phyloP scores from a whole-genome alignment of 2,113 vertebrate genomes.

The Setophaga petechia region DNA sequence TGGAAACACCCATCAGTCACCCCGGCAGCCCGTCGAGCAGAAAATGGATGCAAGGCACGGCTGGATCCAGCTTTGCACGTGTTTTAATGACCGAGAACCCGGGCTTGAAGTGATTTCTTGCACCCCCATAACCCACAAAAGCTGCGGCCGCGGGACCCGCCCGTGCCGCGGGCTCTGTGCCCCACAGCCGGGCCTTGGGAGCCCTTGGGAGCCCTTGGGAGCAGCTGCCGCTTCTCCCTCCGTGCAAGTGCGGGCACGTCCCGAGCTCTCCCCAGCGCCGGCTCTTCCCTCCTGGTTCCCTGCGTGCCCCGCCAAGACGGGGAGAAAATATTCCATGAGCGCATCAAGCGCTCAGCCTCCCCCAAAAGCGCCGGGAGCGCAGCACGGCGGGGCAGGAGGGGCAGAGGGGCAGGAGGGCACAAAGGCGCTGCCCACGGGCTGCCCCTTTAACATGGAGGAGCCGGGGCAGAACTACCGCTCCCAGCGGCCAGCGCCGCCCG shows the following conservation, averaged over 20 bases:
- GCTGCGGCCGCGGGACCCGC: background rate
- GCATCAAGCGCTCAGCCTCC: fast-evolving
- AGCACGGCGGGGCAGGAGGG: fast-evolving
- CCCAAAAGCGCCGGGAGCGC: fast-evolving
- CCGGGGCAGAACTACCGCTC: background rate
- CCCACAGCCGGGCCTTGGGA: background rate
- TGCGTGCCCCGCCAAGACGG: fast-evolving
- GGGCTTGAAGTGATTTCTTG: background rate
- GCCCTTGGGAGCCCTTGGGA: background rate
- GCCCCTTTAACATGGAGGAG: constrained; percentile 38
- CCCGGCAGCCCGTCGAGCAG: background rate
- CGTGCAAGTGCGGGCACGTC: background rate
- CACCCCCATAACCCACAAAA: fast-evolving
- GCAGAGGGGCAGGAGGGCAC: background rate
- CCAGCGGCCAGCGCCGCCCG: background rate
- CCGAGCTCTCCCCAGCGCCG: background rate
- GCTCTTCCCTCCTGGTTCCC: background rate
- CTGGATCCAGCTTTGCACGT: background rate
- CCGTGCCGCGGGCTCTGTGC: fast-evolving
- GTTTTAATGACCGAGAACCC: background rate
- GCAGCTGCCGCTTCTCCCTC: background rate
- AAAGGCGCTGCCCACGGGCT: background rate
- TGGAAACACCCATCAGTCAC: background rate
- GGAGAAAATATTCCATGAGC: background rate
- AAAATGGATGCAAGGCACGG: background rate